Evolutionary conservation across 2,888 invertebrate species (phyloP), one percentile per base, ranked within the genome.

Genomic region (Drosophila greeni): DNA sequence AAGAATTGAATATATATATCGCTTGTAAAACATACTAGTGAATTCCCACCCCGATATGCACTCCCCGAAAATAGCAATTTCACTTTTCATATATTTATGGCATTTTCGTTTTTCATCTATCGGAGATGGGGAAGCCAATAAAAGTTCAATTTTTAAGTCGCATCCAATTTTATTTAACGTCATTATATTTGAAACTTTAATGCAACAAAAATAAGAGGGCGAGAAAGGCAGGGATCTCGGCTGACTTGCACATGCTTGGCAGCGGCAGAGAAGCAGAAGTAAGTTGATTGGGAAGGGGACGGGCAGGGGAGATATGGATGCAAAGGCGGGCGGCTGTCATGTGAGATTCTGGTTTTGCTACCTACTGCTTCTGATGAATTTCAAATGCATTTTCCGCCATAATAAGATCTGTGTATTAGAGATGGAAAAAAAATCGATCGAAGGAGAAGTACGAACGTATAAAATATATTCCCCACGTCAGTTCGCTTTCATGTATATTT

Each of bases 131-230:
- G 58, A 70, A 78, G 70, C 79, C 79, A 79, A 82, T 79, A 79
- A 69, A 84, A 74, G 79, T 74, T 84, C 79, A 82, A 79, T 79
- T 84, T 79, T 68, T 12, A 84, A 79, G 79, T 84, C 79, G 76
- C 79, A 75, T 78, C 72, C 79, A 79, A 79, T 79, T 79, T 79
- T 72, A 82, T 84, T 79, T 84, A 79, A 79, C 84, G 79, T 84
- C 82, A 84, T 79, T 79, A 84, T 72, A 67, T 70, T 53, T 82
- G 79, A 79, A 78, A 84, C 82, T 79, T 79, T 84, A 79, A 79
- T 79, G 84, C 76, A 58, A 69, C 51, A 55, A 64, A 65, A 73
- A 52, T 40, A 45, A 45, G 23, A 61, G n/a, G 23, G 9, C 36
- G 24, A 14, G 36, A 23, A 12, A 42, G 39, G 29, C 16, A 26